phyloP scores from a whole-genome alignment of 2,797 vertebrate species.

The Enoplosus armatus region DNA sequence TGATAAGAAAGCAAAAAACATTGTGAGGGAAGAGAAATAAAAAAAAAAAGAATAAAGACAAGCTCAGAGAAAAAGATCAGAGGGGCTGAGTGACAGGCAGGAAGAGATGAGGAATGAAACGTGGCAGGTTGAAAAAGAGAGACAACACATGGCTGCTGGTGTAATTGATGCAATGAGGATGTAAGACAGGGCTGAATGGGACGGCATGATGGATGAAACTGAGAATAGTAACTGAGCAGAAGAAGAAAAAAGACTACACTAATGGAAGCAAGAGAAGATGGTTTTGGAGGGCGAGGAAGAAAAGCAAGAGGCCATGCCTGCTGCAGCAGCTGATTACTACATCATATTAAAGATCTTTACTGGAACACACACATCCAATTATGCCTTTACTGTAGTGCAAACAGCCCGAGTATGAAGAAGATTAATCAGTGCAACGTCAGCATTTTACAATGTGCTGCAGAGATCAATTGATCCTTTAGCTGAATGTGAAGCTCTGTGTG shows the following conservation, averaged over 20 bases:
- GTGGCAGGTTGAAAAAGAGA: constrained; percentile 32
- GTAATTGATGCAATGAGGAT: constrained; percentile 46
- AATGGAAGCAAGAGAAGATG: constrained; percentile 34
- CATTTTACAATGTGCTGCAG: constrained; percentile 21
- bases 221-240: constrained; percentile 30
- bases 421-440: constrained; percentile 33
- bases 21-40: background rate
- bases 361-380: constrained; percentile 41
- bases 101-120: constrained; percentile 13
- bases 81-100: background rate
- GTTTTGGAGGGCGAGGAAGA: background rate
- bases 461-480: constrained; percentile 35
- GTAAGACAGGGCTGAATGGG: constrained; percentile 20
- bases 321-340: constrained; percentile 26
- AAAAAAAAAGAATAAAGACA: background rate
- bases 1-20: background rate
- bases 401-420: background rate
- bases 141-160: constrained; percentile 24
- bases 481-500: background rate
- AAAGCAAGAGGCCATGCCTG: constrained; percentile 8
- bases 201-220: constrained; percentile 37
- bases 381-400: constrained; percentile 5
- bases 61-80: constrained; percentile 12
- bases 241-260: constrained; percentile 13
- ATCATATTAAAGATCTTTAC: constrained; percentile 56